A percentile compares a stretch with the other conserved stretches of the same genome.
phyloP scores from a whole-genome alignment of 1,140 invertebrate genomes.

The Scaptomyza graminum region DNA sequence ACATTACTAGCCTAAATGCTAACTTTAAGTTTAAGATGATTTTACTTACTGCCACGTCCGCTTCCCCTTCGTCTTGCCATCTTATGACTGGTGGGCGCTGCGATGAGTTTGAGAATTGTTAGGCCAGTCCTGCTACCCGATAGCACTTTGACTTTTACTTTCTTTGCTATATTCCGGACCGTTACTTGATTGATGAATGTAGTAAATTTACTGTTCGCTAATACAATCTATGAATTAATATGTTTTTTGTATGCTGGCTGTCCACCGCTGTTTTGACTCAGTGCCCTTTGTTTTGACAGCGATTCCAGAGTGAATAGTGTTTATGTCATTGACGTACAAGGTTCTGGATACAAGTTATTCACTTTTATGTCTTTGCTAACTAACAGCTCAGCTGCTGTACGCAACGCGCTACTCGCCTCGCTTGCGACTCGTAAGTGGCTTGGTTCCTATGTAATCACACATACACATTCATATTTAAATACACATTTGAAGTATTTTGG shows the following conservation, averaged over 20 bases:
- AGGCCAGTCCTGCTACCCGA: slow-evolving; percentile 20
- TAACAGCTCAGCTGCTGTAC: not conserved
- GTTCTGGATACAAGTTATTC: not conserved
- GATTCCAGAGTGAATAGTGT: too few relatives aligned
- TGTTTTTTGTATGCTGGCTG: too few relatives aligned
- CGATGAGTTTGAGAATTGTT: slow-evolving; percentile 35
- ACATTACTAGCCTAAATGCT: too few relatives aligned
- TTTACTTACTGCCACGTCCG: slow-evolving; percentile 73
- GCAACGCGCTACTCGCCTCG: slow-evolving; percentile 10
- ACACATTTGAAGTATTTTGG: slow-evolving; percentile 8
- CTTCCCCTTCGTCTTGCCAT: slow-evolving; percentile 74
- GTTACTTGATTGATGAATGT: too few relatives aligned
- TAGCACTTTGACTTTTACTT: too few relatives aligned
- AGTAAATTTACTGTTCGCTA: too few relatives aligned
- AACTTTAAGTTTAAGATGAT: too few relatives aligned
- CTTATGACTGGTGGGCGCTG: slow-evolving; percentile 8
- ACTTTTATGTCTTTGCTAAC: slow-evolving; percentile 4
- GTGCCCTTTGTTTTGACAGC: not conserved
- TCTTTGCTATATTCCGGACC: too few relatives aligned
- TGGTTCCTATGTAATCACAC: slow-evolving; percentile 22
- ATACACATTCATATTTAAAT: slow-evolving; percentile 1
- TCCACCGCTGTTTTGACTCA: too few relatives aligned
- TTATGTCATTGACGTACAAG: too few relatives aligned
- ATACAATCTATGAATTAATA: too few relatives aligned
- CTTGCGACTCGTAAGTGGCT: slow-evolving; percentile 28